Conservation (phyloP, 2,888 invertebrate genomes). For the Ormyrus thymus region DNA sequence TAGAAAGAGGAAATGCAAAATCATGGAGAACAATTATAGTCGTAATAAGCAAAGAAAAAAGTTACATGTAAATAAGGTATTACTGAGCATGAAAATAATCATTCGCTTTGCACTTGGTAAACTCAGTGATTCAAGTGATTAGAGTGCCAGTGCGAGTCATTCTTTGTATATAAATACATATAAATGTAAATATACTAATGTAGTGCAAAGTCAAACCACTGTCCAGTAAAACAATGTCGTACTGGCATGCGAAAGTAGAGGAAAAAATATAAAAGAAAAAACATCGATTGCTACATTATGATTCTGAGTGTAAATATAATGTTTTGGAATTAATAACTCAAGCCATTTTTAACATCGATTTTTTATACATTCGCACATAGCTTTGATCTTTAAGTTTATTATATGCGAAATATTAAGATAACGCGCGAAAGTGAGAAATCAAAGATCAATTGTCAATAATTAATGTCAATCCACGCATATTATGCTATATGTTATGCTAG, state of each 20-base stretch:
- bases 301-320: slow-evolving; percentile 48
- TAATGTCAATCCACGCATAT: slow-evolving; percentile 53
- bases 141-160: slow-evolving; percentile 72
- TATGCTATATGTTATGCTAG: slow-evolving; percentile 46
- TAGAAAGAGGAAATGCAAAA: slow-evolving; percentile 58
- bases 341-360: slow-evolving; percentile 55
- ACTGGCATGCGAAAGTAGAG: slow-evolving; percentile 24
- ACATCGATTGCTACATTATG: slow-evolving; percentile 46
- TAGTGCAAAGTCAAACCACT: slow-evolving; percentile 71
- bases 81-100: slow-evolving; percentile 68
- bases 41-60: slow-evolving; percentile 66
- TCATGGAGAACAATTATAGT: slow-evolving; percentile 63
- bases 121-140: slow-evolving; percentile 70
- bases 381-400: slow-evolving; percentile 51
- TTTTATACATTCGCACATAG: slow-evolving; percentile 52
- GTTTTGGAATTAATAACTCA: slow-evolving; percentile 32
- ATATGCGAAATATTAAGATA: slow-evolving; percentile 30
- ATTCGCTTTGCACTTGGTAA: slow-evolving; percentile 65
- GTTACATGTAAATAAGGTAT: slow-evolving; percentile 72
- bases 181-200: slow-evolving; percentile 73
- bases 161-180: slow-evolving; percentile 74
- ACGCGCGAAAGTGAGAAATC: slow-evolving; percentile 38
- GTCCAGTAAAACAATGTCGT: slow-evolving; percentile 54
- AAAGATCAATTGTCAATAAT: slow-evolving; percentile 55
- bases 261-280: slow-evolving; percentile 24